Evolutionary conservation across 92 coral and sea anemone species (phyloP).

Genomic region (Blastomussa wellsi): DNA sequence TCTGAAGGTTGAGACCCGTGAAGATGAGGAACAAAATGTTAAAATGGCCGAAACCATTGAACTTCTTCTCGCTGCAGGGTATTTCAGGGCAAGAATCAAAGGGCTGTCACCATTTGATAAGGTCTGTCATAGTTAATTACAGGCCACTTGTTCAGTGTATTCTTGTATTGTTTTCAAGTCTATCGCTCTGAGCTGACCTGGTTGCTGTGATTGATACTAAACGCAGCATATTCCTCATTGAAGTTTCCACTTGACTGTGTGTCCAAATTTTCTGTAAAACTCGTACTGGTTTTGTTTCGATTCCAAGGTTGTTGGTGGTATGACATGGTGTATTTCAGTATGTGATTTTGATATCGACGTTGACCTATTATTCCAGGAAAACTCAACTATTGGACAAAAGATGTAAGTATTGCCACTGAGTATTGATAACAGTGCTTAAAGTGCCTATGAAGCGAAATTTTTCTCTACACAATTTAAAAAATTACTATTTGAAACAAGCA

Average conservation of each 20-base stretch:
- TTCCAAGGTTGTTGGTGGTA: conserved; percentile 95
- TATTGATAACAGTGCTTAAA: too few relatives aligned
- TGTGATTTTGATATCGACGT: conserved; percentile 99
- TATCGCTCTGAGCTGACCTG: not conserved
- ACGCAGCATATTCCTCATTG: not conserved
- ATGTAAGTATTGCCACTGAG: conserved; percentile 64
- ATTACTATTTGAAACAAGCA: too few relatives aligned
- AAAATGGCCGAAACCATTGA: conserved; percentile 94
- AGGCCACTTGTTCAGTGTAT: not conserved
- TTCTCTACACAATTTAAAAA: too few relatives aligned
- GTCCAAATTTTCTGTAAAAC: not conserved
- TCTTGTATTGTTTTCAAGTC: not conserved
- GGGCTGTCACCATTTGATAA: conserved; percentile 98
- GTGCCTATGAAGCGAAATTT: too few relatives aligned
- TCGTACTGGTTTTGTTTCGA: not conserved
- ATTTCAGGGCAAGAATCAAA: conserved; percentile 96
- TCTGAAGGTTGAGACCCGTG: conserved; percentile 93
- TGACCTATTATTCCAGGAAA: conserved; percentile 95
- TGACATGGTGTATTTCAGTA: conserved; percentile 98
- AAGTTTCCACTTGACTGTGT: not conserved
- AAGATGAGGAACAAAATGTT: conserved; percentile 98
- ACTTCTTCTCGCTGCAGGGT: conserved; percentile 95
- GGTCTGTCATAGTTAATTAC: conserved; percentile 43
- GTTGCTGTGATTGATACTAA: not conserved
- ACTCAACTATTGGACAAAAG: conserved; percentile 98